A percentile compares a stretch with the other conserved stretches of the same genome.
These are phyloP conservation scores for Zapornia atra DNA, from an alignment of 2,113 vertebrate genomes.

Conservation along the genomic window DNA sequence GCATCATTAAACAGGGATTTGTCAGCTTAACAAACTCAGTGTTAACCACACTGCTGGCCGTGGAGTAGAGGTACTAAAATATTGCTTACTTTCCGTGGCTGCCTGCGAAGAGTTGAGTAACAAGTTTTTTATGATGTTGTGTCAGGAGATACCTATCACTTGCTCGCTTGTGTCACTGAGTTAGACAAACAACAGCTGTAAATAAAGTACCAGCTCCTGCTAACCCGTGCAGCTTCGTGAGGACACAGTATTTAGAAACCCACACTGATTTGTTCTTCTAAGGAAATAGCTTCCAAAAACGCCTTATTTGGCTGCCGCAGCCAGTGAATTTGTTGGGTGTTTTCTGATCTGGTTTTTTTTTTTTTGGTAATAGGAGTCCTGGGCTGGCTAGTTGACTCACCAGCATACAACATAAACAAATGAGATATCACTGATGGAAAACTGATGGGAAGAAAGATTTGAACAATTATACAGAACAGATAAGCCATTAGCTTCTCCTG, in stretches of 20 bases:
- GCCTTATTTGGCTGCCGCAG: background rate
- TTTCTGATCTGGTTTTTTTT: background rate
- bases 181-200: background rate
- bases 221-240: background rate
- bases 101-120: background rate
- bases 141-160: background rate
- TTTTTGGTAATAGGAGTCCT: background rate
- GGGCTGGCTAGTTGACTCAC: background rate
- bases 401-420: background rate
- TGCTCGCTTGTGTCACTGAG: background rate
- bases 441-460: background rate
- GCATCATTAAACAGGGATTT: background rate
- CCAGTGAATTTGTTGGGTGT: background rate
- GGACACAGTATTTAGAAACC: background rate
- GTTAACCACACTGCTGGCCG: background rate
- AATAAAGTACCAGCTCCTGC: background rate
- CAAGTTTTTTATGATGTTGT: background rate
- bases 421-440: background rate
- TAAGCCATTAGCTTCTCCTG: slow-evolving; percentile 4
- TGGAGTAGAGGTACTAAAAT: background rate
- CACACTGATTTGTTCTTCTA: background rate
- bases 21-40: background rate
- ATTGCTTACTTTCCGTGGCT: background rate
- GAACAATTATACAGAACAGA: slow-evolving; percentile 5
- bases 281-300: background rate